Evolutionary conservation across 2,888 invertebrate species (phyloP), one percentile per base, ranked within the genome.

Genomic region (Pantelozetes paolii): DNA sequence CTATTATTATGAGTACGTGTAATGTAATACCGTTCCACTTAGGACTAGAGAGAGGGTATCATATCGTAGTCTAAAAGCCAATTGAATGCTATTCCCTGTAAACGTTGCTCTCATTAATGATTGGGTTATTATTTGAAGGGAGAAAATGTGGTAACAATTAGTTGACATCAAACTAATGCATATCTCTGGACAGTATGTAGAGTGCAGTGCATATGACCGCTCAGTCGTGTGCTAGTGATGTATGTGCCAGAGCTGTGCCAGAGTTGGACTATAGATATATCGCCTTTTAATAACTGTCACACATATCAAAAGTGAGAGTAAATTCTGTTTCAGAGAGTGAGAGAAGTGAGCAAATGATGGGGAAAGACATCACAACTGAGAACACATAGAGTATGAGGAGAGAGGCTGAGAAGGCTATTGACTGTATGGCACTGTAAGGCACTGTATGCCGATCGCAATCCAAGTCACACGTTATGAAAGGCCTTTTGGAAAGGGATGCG

Each of bases 241-340:
- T 42, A 69, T 69, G 32, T n/a, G 11, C 69, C 26, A 50, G n/a
- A n/a, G n/a, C n/a, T n/a, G n/a, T n/a, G n/a, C n/a, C 50, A 50
- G 32, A 20, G 36, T 36, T 20, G 8, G 36, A 42, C 18, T 42
- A n/a, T 36, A 42, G 30, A 69, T 36, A 36, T 69, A 69, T 69
- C 11, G 30, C 69, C 69, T 69, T 69, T 69, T 69, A 69, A 69
- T 69, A 69, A 69, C 32, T 69, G 69, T 69, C n/a, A n/a, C 69
- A 69, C 30, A 69, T 30, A 64, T 69, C 36, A 42, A 42, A 36
- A 42, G 57, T 59, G n/a, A 59, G 15, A 59, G 57, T 59, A 3
- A 20, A 8, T 9, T 23, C 26, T 9, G 26, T 20, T 23, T 59
- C 15, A 28, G 30, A 18, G n/a, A n/a, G n/a, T n/a, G 26, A 20